Evolutionary conservation across 2,113 vertebrate species (phyloP), one percentile per base, ranked within the genome.

Genomic region (Pseudolaguvia tuberculata): DNA sequence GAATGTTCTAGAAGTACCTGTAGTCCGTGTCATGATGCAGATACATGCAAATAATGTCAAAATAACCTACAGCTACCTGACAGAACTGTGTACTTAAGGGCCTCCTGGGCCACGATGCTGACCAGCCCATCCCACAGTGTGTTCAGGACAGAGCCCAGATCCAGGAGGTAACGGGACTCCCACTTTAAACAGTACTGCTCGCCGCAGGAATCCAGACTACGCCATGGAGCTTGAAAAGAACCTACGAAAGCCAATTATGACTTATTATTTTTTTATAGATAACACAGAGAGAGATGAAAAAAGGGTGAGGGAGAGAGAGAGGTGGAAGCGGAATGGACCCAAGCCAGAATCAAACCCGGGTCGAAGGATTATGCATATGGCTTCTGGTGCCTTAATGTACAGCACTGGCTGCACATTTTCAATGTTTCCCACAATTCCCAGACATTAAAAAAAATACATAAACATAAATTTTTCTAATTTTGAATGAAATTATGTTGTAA

Each of bases 181-280:
- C 97, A 99, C 75, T 92, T 94, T 76, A 99, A 88, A 82, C 96
- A 99, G 72, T 96, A 99, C 82, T 99, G 96, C 82, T 99, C 97
- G 0, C 87, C 90, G 0, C 94, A 97, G 7, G 80, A 89, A 4
- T 91, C 81, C 81, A 99, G 77, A 83, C 89, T 93, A 35, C 87
- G 85, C 97, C 97, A 99, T 0, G 96, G 95, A 1, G 94, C 92
- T 2, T 92, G 93, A 85, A 98, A 98, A 0, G 89, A 91, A 80
- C 81, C 91, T 92, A 20, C 66, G 31, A 63, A 4, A 61, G 0
- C 18, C 21, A 29, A 72, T 14, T 15, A 2, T 5, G 47, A 48
- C 9, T 15, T 48, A 48, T 48, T 13, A 48, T 13, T 48, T 5
- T 48, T 13, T 13, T 48, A 13, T 48, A 2, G 2, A 48, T 48